These are phyloP conservation scores for Hozukius guyotensis DNA, from an alignment of 2,797 vertebrate genomes.

Conservation along the genomic window DNA sequence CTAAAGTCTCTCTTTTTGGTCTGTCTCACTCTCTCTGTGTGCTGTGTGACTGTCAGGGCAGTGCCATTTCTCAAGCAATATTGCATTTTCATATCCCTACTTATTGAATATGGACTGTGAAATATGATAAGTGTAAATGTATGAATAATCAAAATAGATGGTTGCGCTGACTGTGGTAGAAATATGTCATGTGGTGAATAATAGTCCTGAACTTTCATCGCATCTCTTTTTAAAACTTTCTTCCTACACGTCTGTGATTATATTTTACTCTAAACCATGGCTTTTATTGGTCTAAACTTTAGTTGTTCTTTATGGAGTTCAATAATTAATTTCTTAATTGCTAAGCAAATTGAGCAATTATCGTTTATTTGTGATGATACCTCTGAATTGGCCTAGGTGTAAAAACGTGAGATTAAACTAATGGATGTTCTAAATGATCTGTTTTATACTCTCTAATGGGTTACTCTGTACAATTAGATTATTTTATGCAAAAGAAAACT, in stretches of 20 bases:
- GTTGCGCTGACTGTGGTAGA: background rate
- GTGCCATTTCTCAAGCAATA: slow-evolving; percentile 17
- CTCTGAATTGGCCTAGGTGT: background rate
- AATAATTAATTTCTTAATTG: background rate
- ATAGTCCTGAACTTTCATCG: slow-evolving; percentile 18
- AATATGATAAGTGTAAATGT: slow-evolving; percentile 19
- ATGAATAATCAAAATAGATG: slow-evolving; percentile 24
- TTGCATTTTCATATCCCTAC: slow-evolving; percentile 23
- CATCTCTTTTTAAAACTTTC: slow-evolving; percentile 20
- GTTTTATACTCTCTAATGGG: background rate
- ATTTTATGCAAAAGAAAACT: background rate
- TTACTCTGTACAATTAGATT: background rate
- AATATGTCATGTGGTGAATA: slow-evolving; percentile 18
- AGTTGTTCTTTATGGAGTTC: background rate
- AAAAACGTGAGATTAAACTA: background rate
- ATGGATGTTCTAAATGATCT: background rate
- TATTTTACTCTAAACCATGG: background rate
- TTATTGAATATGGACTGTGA: slow-evolving; percentile 26
- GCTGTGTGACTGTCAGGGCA: slow-evolving; percentile 8
- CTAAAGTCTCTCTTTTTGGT: background rate
- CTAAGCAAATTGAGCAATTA: background rate
- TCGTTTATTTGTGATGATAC: background rate
- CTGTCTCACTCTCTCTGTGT: background rate
- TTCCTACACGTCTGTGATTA: background rate
- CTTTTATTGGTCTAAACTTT: background rate